A percentile compares a stretch with the other conserved stretches of the same genome.
phyloP scores from a whole-genome alignment of 2,888 invertebrate species.

The Tenthredo amoena region DNA sequence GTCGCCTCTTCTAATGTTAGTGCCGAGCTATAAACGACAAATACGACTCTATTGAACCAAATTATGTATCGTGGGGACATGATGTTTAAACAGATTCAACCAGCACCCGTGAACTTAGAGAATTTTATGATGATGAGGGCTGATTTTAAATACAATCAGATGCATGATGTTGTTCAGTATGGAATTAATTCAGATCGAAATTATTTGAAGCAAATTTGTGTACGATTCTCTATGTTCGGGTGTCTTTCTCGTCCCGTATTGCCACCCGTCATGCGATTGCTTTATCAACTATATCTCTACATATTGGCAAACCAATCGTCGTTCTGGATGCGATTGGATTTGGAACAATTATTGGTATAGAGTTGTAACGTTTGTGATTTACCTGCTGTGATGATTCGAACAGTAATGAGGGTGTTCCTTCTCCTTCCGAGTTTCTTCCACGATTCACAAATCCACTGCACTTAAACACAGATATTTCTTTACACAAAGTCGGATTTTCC shows the following conservation, averaged over 20 bases:
- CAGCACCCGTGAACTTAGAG: background rate
- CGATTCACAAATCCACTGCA: background rate
- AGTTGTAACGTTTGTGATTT: background rate
- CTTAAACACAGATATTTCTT: background rate
- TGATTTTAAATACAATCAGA: background rate
- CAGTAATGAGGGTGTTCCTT: background rate
- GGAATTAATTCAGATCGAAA: background rate
- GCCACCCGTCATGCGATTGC: background rate
- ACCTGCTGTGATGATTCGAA: background rate
- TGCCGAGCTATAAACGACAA: conserved; percentile 14
- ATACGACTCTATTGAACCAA: background rate
- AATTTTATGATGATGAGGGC: background rate
- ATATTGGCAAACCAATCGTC: background rate
- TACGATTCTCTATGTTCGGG: background rate
- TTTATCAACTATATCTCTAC: background rate
- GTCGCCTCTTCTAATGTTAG: background rate
- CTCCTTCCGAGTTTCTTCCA: background rate
- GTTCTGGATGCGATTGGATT: background rate
- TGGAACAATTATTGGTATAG: background rate
- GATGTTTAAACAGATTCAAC: background rate
- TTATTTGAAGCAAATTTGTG: background rate
- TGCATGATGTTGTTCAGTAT: background rate
- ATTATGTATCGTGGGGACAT: conserved; percentile 12
- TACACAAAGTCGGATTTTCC: background rate
- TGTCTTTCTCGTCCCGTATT: background rate